These are phyloP conservation scores for Brachyhypopomus occidentalis DNA, from an alignment of 2,113 vertebrate species.

Conservation along the genomic window DNA sequence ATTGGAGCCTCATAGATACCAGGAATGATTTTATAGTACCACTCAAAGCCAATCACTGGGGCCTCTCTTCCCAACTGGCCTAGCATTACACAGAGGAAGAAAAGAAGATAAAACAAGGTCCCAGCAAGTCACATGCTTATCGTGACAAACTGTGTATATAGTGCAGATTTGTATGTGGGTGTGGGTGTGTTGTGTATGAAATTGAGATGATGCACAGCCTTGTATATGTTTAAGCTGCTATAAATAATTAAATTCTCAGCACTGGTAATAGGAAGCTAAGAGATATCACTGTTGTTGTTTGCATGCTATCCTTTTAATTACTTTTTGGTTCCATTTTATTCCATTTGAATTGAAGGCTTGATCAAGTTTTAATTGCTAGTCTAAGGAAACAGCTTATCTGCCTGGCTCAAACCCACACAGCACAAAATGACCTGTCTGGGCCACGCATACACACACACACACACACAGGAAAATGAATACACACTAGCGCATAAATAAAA, in stretches of 20 bases:
- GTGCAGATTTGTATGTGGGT: background rate
- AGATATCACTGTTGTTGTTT: conserved; percentile 78
- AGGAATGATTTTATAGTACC: conserved; percentile 59
- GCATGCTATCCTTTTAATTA: conserved; percentile 77
- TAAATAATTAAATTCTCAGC: conserved; percentile 75
- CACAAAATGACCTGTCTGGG: conserved; percentile 71
- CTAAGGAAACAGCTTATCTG: conserved; percentile 77
- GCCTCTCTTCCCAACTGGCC: conserved; percentile 33
- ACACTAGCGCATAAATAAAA: conserved; percentile 27
- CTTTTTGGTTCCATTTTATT: conserved; percentile 82
- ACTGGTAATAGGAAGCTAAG: conserved; percentile 72
- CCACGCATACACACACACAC: conserved; percentile 54
- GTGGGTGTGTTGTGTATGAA: conserved; percentile 23
- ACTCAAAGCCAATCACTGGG: conserved; percentile 41
- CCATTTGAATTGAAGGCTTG: conserved; percentile 76
- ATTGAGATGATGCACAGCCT: background rate
- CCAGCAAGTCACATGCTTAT: background rate
- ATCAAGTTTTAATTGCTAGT: conserved; percentile 80
- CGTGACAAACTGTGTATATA: conserved; percentile 21
- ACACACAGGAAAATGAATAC: conserved; percentile 35
- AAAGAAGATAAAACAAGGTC: background rate
- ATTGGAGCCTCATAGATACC: conserved; percentile 67
- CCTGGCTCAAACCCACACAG: conserved; percentile 68
- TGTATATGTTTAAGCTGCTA: conserved; percentile 60
- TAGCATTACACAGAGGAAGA: background rate